Evolutionary conservation across 1,140 invertebrate genomes (phyloP).

Genomic region (fruit fly (Drosophila melanogaster)): Release_6_plus_ISO1_MT NT_033777.3:9869501-9870000

Average conservation of each 20-base stretch:
- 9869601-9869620: too few species aligned
- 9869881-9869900: constrained; percentile 9
- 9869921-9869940: constrained; percentile 21
- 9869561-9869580: too few species aligned
- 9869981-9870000: too few species aligned
- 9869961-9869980: constrained; percentile 55
- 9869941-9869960: constrained; percentile 38
- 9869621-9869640: too few species aligned
- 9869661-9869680: neutral
- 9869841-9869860: constrained; percentile 7
- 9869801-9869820: constrained; percentile 1
- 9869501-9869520: too few species aligned
- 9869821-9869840: constrained; percentile 18
- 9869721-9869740: neutral
- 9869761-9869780: constrained; percentile 33
- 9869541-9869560: too few species aligned
- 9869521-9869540: too few species aligned
- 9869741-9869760: constrained; percentile 24
- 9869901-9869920: constrained; percentile 5
- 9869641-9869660: neutral
- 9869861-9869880: constrained; percentile 1
- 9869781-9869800: constrained; percentile 28
- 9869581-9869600: too few species aligned
- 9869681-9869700: constrained; percentile 18
- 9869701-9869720: constrained; percentile 34